Evolutionary conservation across 2,113 vertebrate genomes (phyloP).

Genomic region (Corapipo altera): DNA sequence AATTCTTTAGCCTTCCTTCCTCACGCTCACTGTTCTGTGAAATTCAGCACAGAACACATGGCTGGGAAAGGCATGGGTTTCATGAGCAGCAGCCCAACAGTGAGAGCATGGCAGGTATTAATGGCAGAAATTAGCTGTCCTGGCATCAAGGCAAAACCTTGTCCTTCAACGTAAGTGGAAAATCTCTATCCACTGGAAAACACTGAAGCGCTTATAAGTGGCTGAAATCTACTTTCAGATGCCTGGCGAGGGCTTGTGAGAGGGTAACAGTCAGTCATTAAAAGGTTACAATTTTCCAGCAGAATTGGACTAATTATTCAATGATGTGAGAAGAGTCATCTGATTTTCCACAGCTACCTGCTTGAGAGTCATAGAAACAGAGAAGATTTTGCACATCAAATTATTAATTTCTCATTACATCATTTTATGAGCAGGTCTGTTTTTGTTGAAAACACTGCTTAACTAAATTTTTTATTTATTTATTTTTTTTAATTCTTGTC

Average conservation of each 20-base stretch:
- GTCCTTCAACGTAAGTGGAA: background rate
- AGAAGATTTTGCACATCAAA: background rate
- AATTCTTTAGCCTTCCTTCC: background rate
- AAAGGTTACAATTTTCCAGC: constrained; percentile 59
- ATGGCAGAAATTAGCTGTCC: background rate
- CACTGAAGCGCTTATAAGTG: background rate
- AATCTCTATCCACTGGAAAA: background rate
- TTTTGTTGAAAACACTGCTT: background rate
- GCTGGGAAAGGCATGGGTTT: background rate
- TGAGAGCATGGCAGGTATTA: background rate
- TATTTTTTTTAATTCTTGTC: background rate
- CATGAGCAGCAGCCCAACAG: background rate
- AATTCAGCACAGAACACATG: background rate
- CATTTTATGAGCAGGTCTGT: background rate
- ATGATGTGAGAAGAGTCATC: background rate
- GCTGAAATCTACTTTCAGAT: background rate
- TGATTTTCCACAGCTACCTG: background rate
- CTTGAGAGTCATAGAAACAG: background rate
- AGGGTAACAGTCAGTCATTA: background rate
- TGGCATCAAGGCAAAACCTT: background rate
- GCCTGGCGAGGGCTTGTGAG: background rate
- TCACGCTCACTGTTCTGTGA: background rate
- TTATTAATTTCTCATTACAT: background rate
- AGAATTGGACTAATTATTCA: background rate
- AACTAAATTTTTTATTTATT: background rate